Evolutionary conservation across 1,140 invertebrate genomes (phyloP).

Genomic region (Bombus balteatus): DNA sequence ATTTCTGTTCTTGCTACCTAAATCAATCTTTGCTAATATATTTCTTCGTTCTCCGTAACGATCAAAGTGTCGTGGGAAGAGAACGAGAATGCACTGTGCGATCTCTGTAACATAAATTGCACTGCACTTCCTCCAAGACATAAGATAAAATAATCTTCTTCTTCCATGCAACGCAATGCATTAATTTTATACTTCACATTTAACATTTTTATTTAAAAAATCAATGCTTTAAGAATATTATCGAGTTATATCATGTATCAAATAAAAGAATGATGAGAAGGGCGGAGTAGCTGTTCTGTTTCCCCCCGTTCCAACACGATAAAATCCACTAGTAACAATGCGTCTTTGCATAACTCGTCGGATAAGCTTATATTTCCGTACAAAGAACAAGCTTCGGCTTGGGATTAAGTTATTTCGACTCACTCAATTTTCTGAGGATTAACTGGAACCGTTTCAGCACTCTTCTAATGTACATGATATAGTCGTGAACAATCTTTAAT

Average conservation of each 20-base stretch:
- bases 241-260: not conserved
- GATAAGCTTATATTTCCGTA: not conserved
- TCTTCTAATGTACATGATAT: not conserved
- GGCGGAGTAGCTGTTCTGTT: too few relatives aligned
- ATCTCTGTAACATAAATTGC: too few relatives aligned
- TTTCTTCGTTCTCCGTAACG: not conserved
- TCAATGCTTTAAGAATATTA: not conserved
- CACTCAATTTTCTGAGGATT: conserved; percentile 10
- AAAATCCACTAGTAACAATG: not conserved
- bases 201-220: not conserved
- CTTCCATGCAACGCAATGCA: not conserved
- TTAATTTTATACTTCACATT: not conserved
- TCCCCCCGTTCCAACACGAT: not conserved
- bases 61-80: not conserved
- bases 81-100: not conserved
- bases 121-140: not conserved
- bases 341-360: not conserved
- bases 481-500: not conserved
- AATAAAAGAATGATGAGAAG: not conserved
- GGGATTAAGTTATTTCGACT: conserved; percentile 14
- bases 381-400: not conserved
- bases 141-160: not conserved
- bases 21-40: not conserved
- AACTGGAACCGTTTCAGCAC: not conserved
- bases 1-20: not conserved